Evolutionary conservation across 2,888 invertebrate genomes (phyloP).

Genomic region (Patella caerulea): DNA sequence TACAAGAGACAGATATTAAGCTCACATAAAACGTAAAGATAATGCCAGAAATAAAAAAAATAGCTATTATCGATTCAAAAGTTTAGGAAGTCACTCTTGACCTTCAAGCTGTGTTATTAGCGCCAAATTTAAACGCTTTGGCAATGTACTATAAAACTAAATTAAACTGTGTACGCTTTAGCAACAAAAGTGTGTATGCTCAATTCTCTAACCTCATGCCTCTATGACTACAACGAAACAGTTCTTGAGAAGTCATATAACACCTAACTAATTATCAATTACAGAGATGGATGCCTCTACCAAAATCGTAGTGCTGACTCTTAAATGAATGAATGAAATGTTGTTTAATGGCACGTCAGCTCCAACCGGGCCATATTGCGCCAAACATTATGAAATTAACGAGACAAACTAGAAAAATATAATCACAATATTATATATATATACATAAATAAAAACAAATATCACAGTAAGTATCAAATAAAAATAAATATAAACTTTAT

Average conservation of each 20-base stretch:
- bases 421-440: no score
- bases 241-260: neutral
- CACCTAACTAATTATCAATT: neutral
- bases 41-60: neutral
- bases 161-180: constrained; percentile 14
- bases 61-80: neutral
- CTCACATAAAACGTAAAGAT: constrained; percentile 9
- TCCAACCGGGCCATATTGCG: no score
- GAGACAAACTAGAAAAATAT: no score
- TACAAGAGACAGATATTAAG: neutral
- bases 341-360: no score
- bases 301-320: neutral
- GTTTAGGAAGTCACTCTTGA: constrained; percentile 13
- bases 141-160: constrained; percentile 19
- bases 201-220: constrained; percentile 20
- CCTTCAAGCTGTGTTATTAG: constrained; percentile 22
- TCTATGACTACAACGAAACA: neutral
- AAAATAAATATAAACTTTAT: no score
- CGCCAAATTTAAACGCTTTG: constrained; percentile 17
- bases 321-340: no score
- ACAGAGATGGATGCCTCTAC: neutral
- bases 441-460: no score
- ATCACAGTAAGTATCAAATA: no score
- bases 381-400: no score
- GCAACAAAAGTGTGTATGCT: constrained; percentile 13